These are phyloP conservation scores for Catamblyrhynchus diadema DNA, from an alignment of 2,797 vertebrate species.

Conservation along the genomic window DNA sequence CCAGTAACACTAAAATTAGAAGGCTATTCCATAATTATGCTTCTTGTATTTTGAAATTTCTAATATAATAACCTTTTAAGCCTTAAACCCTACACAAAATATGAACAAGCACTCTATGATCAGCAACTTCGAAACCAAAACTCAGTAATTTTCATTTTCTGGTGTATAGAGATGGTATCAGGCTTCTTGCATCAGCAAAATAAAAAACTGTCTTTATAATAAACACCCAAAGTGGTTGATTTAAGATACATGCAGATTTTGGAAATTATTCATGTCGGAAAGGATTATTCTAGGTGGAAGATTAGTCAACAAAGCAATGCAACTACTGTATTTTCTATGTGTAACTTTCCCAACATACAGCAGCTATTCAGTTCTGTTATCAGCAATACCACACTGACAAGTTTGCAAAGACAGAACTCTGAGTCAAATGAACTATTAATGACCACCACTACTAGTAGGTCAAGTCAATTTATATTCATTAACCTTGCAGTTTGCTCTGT, in stretches of 20 bases:
- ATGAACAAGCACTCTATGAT: not conserved
- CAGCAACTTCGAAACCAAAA: not conserved
- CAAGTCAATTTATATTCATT: not conserved
- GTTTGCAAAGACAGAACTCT: not conserved
- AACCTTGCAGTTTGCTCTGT: not conserved
- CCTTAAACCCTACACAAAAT: not conserved
- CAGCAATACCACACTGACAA: not conserved
- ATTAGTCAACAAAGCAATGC: not conserved
- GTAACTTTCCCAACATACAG: not conserved
- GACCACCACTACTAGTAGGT: not conserved
- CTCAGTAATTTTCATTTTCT: not conserved
- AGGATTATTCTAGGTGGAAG: not conserved
- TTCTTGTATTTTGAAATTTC: not conserved
- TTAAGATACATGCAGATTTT: not conserved
- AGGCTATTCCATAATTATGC: not conserved
- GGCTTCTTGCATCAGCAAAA: not conserved
- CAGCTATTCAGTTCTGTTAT: not conserved
- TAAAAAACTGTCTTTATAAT: not conserved
- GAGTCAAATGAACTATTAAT: not conserved
- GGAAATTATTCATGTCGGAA: not conserved
- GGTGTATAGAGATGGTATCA: not conserved
- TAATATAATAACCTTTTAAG: not conserved
- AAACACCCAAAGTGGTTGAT: not conserved
- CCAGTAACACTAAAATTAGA: not conserved
- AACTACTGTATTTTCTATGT: not conserved